Conservation (phyloP, 2,797 vertebrate genomes). For the Mus minutoides region DNA sequence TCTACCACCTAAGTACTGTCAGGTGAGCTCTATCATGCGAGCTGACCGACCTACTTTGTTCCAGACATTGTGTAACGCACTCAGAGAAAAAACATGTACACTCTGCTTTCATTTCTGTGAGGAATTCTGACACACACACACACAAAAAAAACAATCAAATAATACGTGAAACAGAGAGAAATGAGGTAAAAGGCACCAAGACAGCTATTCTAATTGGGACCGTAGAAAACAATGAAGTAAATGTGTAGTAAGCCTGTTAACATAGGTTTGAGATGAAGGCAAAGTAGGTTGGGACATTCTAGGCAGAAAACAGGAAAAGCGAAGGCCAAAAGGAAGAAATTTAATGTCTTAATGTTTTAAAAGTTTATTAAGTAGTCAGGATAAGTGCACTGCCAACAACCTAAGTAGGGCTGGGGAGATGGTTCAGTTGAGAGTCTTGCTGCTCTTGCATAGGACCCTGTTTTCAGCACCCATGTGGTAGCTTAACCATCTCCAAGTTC, state of each 20-base stretch:
- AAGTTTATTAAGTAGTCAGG: constrained; percentile 31
- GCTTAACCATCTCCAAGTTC: not conserved
- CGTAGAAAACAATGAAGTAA: constrained; percentile 56
- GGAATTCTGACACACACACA: constrained; percentile 42
- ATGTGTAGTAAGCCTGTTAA: not conserved
- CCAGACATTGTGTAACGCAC: constrained; percentile 5
- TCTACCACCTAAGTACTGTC: not conserved
- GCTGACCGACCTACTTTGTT: constrained; percentile 14
- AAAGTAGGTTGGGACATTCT: not conserved
- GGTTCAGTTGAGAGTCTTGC: not conserved
- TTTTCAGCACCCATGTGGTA: not conserved
- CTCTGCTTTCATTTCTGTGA: constrained; percentile 56
- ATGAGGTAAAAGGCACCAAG: constrained; percentile 16
- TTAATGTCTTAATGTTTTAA: constrained; percentile 28
- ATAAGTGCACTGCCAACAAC: not conserved
- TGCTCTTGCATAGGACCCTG: not conserved
- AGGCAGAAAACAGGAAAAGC: constrained; percentile 45
- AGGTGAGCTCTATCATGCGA: not conserved
- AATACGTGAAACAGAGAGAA: constrained; percentile 57
- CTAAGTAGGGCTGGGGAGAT: not conserved
- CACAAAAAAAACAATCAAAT: not conserved
- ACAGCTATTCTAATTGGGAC: constrained; percentile 30
- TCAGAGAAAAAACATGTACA: not conserved
- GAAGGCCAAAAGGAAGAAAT: constrained; percentile 50
- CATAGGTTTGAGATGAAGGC: not conserved